Evolutionary conservation across 2,888 invertebrate species (phyloP).

Genomic region (Dusona sp.): DNA sequence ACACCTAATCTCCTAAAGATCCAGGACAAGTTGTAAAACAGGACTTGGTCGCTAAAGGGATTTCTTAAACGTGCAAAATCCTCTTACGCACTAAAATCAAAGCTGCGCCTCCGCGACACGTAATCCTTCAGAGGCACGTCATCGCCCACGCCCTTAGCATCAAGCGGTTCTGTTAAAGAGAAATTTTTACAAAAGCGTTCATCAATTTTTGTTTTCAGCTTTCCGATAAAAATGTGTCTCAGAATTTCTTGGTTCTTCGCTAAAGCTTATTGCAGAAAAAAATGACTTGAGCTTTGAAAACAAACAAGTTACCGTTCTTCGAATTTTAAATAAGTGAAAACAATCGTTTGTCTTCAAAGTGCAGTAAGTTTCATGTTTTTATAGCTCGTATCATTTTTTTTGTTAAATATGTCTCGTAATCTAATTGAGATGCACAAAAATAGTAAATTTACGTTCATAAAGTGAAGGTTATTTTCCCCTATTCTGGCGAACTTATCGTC

Average conservation of each 20-base stretch:
- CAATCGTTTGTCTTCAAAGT: conserved; percentile 3
- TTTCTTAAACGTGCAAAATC: not conserved
- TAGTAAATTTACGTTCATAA: not conserved
- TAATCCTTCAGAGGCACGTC: not conserved
- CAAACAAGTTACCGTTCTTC: not conserved
- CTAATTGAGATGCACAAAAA: not conserved
- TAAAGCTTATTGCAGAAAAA: not conserved
- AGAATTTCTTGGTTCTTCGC: not conserved
- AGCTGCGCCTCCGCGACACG: not conserved
- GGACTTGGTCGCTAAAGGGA: not conserved
- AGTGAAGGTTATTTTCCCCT: not conserved
- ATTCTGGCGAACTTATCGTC: not conserved
- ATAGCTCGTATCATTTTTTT: not conserved
- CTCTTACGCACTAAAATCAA: not conserved
- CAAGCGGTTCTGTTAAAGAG: not conserved
- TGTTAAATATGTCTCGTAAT: not conserved
- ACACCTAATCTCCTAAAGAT: not conserved
- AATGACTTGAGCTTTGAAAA: not conserved
- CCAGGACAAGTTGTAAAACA: not conserved
- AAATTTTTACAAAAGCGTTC: no score
- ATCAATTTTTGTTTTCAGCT: no score
- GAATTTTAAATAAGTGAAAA: not conserved
- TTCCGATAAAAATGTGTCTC: not conserved
- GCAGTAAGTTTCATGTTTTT: conserved; percentile 8
- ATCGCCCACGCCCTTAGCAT: not conserved